Percentiles rank a stretch among this genome's conserved stretches.
Conservation (phyloP, 2,797 vertebrate genomes). For the Rhadinocentrus ornatus region DNA sequence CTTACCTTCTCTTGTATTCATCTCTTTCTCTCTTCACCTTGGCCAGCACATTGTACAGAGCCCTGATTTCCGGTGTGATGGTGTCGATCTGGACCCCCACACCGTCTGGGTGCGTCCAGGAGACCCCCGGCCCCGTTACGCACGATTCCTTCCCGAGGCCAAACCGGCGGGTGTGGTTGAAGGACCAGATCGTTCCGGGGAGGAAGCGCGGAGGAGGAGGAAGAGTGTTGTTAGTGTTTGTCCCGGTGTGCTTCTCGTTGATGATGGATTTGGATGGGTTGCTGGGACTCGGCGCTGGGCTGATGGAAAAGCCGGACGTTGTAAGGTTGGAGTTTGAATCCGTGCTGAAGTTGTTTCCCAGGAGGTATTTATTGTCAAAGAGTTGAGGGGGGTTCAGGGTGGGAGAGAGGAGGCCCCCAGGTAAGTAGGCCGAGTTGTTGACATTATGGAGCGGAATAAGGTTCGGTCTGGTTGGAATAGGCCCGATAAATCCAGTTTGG, state of each 20-base stretch:
- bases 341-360: slow-evolving; percentile 30
- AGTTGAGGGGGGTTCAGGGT: slow-evolving; percentile 62
- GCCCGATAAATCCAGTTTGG: slow-evolving; percentile 86
- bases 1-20: slow-evolving; percentile 93
- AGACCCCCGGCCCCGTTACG: slow-evolving; percentile 83
- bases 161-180: slow-evolving; percentile 86
- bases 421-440: slow-evolving; percentile 70
- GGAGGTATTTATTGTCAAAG: slow-evolving; percentile 51
- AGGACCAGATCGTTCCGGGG: slow-evolving; percentile 89
- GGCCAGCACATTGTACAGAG: slow-evolving; percentile 93
- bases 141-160: slow-evolving; percentile 83
- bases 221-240: slow-evolving; percentile 13
- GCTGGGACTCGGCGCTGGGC: slow-evolving; percentile 59
- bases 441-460: slow-evolving; percentile 62
- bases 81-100: slow-evolving; percentile 94
- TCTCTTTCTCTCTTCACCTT: slow-evolving; percentile 94
- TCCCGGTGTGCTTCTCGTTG: slow-evolving; percentile 55
- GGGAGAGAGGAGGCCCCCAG: slow-evolving; percentile 71
- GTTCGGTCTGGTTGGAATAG: slow-evolving; percentile 71
- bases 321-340: slow-evolving; percentile 74
- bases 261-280: slow-evolving; percentile 61
- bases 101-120: slow-evolving; percentile 89
- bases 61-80: slow-evolving; percentile 93
- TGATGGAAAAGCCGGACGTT: slow-evolving; percentile 31
- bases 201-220: slow-evolving; percentile 78